phyloP scores from a whole-genome alignment of 2,888 invertebrate genomes.

The Allolobophora icterica region DNA sequence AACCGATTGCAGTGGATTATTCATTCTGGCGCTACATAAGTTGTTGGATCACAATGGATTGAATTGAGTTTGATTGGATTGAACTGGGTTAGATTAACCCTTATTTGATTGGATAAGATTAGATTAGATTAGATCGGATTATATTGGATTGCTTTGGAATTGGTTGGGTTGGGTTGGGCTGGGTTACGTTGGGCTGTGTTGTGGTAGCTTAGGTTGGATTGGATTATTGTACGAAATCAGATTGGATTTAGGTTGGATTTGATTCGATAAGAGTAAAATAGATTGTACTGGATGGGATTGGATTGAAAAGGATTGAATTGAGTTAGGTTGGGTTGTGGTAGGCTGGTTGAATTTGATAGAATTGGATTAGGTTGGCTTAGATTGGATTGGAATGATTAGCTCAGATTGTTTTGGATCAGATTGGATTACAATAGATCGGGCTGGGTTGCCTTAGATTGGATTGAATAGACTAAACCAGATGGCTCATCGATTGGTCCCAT shows the following conservation, averaged over 20 bases:
- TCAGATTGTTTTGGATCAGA: too few relatives aligned
- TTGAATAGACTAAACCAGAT: neutral
- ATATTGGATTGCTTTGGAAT: neutral
- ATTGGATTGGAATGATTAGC: too few relatives aligned
- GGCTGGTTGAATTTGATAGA: too few relatives aligned
- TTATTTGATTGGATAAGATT: too few relatives aligned
- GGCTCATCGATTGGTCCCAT: neutral
- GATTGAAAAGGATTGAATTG: neutral
- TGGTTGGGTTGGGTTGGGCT: neutral
- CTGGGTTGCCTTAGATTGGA: neutral
- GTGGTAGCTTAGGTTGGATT: neutral
- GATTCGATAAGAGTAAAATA: neutral
- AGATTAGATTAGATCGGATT: too few relatives aligned
- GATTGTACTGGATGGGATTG: neutral
- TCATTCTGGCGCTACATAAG: neutral
- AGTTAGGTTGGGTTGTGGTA: too few relatives aligned
- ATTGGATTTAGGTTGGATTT: neutral
- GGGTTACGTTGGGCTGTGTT: too few relatives aligned
- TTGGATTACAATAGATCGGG: neutral
- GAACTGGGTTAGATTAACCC: neutral
- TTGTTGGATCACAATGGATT: neutral
- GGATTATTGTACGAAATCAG: neutral
- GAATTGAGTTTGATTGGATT: neutral
- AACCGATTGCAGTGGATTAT: constrained; percentile 1
- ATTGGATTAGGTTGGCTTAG: too few relatives aligned